A percentile compares a stretch with the other conserved stretches of the same genome.
Conservation (phyloP, 2,888 invertebrate species). For the Tetanocera ferruginea region DNA sequence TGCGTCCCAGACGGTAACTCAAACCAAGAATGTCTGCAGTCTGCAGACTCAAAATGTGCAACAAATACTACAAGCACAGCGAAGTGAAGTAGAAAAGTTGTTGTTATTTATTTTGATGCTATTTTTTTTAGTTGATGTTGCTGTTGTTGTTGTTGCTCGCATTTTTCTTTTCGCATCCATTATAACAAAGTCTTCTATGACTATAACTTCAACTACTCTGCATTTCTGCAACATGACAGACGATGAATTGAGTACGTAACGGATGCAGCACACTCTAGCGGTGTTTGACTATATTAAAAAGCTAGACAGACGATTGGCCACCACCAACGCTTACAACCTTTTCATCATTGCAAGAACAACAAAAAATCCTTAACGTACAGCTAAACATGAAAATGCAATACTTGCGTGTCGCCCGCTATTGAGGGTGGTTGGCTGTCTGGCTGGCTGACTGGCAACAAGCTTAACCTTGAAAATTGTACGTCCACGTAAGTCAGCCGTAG, state of each 20-base stretch:
- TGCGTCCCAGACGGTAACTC: conserved; percentile 41
- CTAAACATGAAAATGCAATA: conserved; percentile 31
- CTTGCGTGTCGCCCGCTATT: not conserved
- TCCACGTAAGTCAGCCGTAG: too few species aligned
- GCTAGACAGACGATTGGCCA: conserved; percentile 32
- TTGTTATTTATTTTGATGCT: conserved; percentile 5
- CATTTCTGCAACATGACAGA: conserved; percentile 8
- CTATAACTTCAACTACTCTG: not conserved
- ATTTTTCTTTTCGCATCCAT: conserved; percentile 36
- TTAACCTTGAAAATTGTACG: not conserved
- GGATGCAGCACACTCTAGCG: conserved; percentile 29
- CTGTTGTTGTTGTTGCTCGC: conserved; percentile 14
- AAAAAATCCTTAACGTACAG: not conserved
- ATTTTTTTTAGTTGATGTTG: conserved; percentile 13
- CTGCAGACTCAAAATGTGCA: conserved; percentile 34
- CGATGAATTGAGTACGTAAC: conserved; percentile 5
- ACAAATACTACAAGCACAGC: conserved; percentile 19
- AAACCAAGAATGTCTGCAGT: conserved; percentile 42
- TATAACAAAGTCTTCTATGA: conserved; percentile 29
- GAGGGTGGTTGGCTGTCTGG: not conserved
- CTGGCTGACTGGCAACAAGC: not conserved
- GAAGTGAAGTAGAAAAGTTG: conserved; percentile 16
- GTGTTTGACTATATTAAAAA: conserved; percentile 10
- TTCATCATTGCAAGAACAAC: not conserved
- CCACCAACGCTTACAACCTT: not conserved